These are phyloP conservation scores for Drosophila sordidula DNA, from an alignment of 2,888 invertebrate genomes.

Conservation along the genomic window DNA sequence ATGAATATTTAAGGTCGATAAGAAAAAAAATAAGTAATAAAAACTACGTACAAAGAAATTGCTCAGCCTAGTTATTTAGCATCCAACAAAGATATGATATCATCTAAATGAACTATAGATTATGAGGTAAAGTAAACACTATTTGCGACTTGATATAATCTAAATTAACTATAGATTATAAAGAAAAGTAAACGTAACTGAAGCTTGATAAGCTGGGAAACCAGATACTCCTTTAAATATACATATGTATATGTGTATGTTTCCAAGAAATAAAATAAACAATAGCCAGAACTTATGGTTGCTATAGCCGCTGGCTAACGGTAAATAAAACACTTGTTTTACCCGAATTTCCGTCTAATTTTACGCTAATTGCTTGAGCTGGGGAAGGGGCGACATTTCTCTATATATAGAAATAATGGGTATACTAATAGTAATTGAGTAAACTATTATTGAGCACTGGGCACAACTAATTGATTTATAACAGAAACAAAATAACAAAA, in stretches of 20 bases:
- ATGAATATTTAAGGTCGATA: conserved; percentile 20
- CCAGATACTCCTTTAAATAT: background rate
- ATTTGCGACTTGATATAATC: conserved; percentile 13
- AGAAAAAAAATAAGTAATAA: conserved; percentile 1
- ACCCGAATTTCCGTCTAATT: background rate
- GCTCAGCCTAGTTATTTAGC: background rate
- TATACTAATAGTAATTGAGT: background rate
- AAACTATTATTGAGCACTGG: conserved; percentile 2
- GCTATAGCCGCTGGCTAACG: conserved; percentile 1
- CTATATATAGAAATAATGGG: background rate
- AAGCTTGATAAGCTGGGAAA: background rate
- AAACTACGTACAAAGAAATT: background rate
- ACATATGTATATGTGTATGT: no score
- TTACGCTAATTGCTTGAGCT: conserved; percentile 18
- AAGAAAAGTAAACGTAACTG: background rate
- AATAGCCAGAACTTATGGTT: conserved; percentile 5
- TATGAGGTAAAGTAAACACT: background rate
- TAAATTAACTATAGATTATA: conserved; percentile 12
- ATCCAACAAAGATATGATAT: conserved; percentile 15
- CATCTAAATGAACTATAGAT: conserved; percentile 17
- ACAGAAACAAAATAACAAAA: conserved; percentile 19
- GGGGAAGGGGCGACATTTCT: conserved; percentile 9
- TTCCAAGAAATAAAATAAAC: background rate
- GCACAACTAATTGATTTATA: conserved; percentile 50
- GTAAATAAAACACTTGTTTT: conserved; percentile 18